Base-by-base conservation (phyloP, 2,888 invertebrate species). In the Nemapogon koenigi region DNA sequence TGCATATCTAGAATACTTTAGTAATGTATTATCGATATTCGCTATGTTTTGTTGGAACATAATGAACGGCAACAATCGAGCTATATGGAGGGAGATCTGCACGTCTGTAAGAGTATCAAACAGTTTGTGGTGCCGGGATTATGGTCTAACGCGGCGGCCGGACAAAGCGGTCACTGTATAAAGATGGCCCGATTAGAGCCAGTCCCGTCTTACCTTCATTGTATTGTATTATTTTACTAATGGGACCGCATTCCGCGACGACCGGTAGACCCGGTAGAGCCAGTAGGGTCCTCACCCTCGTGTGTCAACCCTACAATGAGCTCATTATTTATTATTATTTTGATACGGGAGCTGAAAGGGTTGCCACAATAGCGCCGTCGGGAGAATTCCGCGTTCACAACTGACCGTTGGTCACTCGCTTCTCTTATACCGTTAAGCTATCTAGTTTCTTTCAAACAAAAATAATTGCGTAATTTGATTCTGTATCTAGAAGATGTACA, bases 111-210 rank as follows among this genome's bases (percentile, higher is more conserved):
- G n/a, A n/a, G n/a, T n/a, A n/a, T n/a, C n/a, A n/a, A n/a, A n/a
- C n/a, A n/a, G n/a, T n/a, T n/a, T 13, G 13, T 35, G 19, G 35
- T 35, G 19, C 11, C 25, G 11, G 69, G 73, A 72, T 78, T 78
- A 76, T 69, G 75, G 73, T 72, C 66, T 70, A 68, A 57, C 56
- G 46, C 39, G 38, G 64, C 59, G 64, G 63, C 71, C 62, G n/a
- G n/a, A n/a, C n/a, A n/a, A n/a, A 65, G 64, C 54, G 73, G 70
- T 62, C 71, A 76, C 48, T 76, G 60, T 50, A 76, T 76, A 72
- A 75, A 75, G 73, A 75, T 75, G 55, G 53, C 42, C 58, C 61
- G 75, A 75, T 73, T 67, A 3, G 3, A 7, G 6, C 22, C 6
- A 6, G 10, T 22, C 22, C 22, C 22, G 6, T n/a, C 7, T 28